phyloP scores from a whole-genome alignment of 2,113 vertebrate species.

The Crocuta crocuta region DNA sequence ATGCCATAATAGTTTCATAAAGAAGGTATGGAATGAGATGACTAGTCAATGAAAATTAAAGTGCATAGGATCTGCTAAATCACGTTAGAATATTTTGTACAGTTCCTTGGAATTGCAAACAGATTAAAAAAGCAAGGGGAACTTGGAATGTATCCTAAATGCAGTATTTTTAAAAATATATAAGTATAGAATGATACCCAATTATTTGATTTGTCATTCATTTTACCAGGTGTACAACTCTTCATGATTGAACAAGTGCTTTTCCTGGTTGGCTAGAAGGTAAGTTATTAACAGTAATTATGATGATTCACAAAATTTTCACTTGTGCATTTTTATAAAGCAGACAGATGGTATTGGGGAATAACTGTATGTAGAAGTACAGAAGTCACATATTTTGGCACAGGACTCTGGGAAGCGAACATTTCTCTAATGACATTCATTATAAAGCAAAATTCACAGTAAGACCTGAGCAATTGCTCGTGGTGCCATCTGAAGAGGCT shows the following conservation, averaged over 20 bases:
- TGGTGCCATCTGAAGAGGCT: neutral
- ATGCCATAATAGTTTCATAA: neutral
- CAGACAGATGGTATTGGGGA: neutral
- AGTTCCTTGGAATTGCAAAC: conserved; percentile 42
- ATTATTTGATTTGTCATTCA: neutral
- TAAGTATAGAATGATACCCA: neutral
- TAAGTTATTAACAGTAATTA: conserved; percentile 31
- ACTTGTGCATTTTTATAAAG: neutral
- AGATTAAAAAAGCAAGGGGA: neutral
- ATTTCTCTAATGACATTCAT: neutral
- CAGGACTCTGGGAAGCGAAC: neutral
- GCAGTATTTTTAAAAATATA: neutral
- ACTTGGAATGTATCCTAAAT: neutral
- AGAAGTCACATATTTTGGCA: neutral
- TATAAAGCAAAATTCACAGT: neutral
- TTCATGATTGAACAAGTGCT: neutral
- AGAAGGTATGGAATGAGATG: neutral
- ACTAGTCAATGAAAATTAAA: neutral
- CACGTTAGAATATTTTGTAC: neutral
- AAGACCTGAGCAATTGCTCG: neutral
- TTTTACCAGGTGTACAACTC: neutral
- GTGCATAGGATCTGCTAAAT: conserved; percentile 46
- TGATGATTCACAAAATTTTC: neutral
- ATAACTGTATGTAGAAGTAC: neutral
- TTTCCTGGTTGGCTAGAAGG: neutral